Base-by-base conservation (phyloP, 2,113 vertebrate species). In the Brienomyrus longianalis region DNA sequence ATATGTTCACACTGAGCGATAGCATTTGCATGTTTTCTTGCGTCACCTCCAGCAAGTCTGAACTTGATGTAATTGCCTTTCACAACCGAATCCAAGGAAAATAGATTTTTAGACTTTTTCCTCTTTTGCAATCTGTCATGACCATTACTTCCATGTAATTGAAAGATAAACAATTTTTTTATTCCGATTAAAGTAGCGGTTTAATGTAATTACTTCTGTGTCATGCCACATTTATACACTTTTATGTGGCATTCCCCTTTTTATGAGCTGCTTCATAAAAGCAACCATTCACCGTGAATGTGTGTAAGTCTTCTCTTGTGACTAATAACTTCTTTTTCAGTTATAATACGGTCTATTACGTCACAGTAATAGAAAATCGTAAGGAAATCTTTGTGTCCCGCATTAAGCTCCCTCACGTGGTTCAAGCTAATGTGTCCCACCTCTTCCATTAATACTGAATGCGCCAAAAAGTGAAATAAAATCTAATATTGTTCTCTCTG, bases 231-330 rank as follows among this genome's bases (percentile, higher is more conserved):
- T 93, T 91, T 92, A 93, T 92, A 91, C 89, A 92, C 92, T 94
- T 93, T 91, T 91, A 92, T 93, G 90, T 92, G 84, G 92, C 90
- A 91, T 89, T 88, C 92, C 88, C 89, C 51, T 90, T 93, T 96
- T 96, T 95, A 95, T 74, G 89, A 94, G 91, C 93, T 90, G 92
- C 93, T 95, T 93, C 92, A 94, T 96, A 95, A 96, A 95, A 93
- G 93, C 95, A 94, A 91, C 92, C 93, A 92, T 95, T 96, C 94
- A 93, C 90, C 45, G 39, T 89, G 90, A 95, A 92, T 89, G 90
- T 94, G 94, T 90, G 92, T 89, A 91, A 91, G 91, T 93, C 94
- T 94, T 94, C 95, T 95, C 95, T 84, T 92, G 94, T 94, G 95
- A 91, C 91, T 93, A 93, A 90, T 94, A 93, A 94, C 90, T 91